Percentiles rank a stretch among this genome's conserved stretches.
Conservation (phyloP, 1,140 invertebrate genomes). For the Atta texana region DNA sequence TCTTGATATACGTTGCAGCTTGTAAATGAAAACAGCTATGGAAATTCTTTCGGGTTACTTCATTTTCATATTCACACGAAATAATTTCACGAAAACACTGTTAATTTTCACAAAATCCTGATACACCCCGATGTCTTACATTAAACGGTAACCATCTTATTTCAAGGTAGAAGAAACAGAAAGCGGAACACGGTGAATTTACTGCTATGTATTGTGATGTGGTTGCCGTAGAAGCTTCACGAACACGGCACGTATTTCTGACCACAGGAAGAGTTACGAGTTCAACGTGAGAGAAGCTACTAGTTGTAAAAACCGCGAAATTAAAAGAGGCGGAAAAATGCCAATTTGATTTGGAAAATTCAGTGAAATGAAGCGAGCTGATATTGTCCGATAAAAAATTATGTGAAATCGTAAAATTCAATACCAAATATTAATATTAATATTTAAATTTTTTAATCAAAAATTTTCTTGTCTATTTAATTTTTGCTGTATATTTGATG, state of each 20-base stretch:
- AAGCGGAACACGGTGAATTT: conserved; percentile 49
- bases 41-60: background rate
- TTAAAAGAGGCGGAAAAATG: conserved; percentile 32
- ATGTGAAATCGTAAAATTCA: background rate
- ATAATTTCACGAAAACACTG: conserved; percentile 4
- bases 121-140: background rate
- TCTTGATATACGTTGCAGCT: conserved; percentile 7
- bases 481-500: background rate
- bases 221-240: conserved; percentile 39
- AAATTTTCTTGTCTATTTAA: background rate
- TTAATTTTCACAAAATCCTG: conserved; percentile 40
- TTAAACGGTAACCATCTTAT: conserved; percentile 45
- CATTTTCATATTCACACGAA: conserved; percentile 20
- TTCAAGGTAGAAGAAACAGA: conserved; percentile 35
- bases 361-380: background rate
- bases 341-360: conserved; percentile 1
- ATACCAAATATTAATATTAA: background rate
- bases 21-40: background rate
- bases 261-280: conserved; percentile 65
- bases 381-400: background rate
- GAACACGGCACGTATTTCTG: conserved; percentile 57
- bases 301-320: conserved; percentile 41
- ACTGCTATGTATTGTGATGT: conserved; percentile 24
- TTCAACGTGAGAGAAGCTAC: conserved; percentile 46
- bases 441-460: background rate